These are phyloP conservation scores for Sinohyriopsis cumingii DNA, from an alignment of 2,888 invertebrate genomes.

Conservation along the genomic window DNA sequence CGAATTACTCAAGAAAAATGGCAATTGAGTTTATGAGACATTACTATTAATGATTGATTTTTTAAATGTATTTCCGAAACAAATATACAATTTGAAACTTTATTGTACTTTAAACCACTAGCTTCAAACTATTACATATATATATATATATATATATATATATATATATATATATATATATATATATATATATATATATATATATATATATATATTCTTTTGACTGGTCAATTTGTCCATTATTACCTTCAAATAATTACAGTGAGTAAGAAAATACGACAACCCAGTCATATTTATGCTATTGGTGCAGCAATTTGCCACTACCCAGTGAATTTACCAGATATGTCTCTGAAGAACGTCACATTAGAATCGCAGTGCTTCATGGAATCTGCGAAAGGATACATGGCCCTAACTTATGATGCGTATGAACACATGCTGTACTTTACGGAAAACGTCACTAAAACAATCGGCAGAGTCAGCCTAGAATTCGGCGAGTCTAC, in stretches of 20 bases:
- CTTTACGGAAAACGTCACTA: slow-evolving; percentile 62
- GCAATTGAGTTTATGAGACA: too few species aligned
- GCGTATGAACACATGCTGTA: slow-evolving; percentile 54
- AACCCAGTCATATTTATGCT: slow-evolving; percentile 61
- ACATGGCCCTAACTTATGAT: slow-evolving; percentile 58
- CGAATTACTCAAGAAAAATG: too few species aligned
- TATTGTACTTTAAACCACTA: too few species aligned
- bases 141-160: too few species aligned
- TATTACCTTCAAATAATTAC: slow-evolving; percentile 32
- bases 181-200: slow-evolving; percentile 1
- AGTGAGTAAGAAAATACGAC: slow-evolving; percentile 73
- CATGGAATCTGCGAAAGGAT: slow-evolving; percentile 75
- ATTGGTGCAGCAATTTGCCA: slow-evolving; percentile 68
- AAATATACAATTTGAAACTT: too few species aligned
- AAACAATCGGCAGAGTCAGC: slow-evolving; percentile 58
- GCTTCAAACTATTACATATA: too few species aligned
- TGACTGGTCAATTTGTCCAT: too few species aligned
- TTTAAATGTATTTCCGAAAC: too few species aligned
- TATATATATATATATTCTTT: neutral
- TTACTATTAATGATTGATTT: too few species aligned
- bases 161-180: neutral
- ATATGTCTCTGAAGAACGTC: slow-evolving; percentile 62
- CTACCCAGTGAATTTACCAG: slow-evolving; percentile 65
- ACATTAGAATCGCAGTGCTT: slow-evolving; percentile 73
- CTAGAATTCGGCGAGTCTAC: slow-evolving; percentile 51